A percentile compares a stretch with the other conserved stretches of the same genome.
Evolutionary conservation across 1,140 invertebrate genomes (phyloP).

Genomic region (Cyphomyrmex costatus): DNA sequence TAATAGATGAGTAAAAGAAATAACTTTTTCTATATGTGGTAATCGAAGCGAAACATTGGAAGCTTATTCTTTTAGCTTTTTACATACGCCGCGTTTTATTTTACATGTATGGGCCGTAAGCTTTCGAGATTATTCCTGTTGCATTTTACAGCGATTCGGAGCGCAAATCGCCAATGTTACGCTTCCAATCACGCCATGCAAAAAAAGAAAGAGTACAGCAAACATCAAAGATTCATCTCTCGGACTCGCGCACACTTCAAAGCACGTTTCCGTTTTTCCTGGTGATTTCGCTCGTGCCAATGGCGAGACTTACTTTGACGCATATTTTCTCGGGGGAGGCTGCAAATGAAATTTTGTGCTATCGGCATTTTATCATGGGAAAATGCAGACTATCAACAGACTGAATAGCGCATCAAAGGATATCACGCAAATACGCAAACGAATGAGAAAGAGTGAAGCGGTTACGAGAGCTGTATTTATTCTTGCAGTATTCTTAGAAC

Average conservation of each 20-base stretch:
- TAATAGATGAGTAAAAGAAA: not conserved
- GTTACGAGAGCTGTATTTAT: slow-evolving; percentile 34
- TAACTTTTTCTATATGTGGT: not conserved
- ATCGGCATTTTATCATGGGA: slow-evolving; percentile 49
- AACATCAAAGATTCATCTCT: slow-evolving; percentile 55
- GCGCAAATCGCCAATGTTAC: slow-evolving; percentile 40
- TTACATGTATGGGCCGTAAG: slow-evolving; percentile 5
- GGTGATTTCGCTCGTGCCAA: slow-evolving; percentile 10
- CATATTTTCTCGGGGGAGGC: slow-evolving; percentile 29
- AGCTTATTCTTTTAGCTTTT: not conserved
- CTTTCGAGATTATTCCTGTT: slow-evolving; percentile 44
- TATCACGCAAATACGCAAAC: slow-evolving; percentile 20
- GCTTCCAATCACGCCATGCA: slow-evolving; percentile 22
- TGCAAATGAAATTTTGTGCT: slow-evolving; percentile 52
- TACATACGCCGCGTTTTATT: not conserved
- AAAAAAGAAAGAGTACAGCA: not conserved
- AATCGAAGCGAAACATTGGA: not conserved
- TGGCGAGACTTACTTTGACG: slow-evolving; percentile 51
- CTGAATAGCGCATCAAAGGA: slow-evolving; percentile 32
- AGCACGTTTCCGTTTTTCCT: slow-evolving; percentile 35
- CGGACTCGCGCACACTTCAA: slow-evolving; percentile 42
- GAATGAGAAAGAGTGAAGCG: slow-evolving; percentile 5
- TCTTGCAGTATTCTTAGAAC: not conserved
- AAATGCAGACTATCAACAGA: slow-evolving; percentile 46
- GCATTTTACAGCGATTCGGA: slow-evolving; percentile 21